phyloP scores from a whole-genome alignment of 2,888 invertebrate species.

The Melieria crassipennis region DNA sequence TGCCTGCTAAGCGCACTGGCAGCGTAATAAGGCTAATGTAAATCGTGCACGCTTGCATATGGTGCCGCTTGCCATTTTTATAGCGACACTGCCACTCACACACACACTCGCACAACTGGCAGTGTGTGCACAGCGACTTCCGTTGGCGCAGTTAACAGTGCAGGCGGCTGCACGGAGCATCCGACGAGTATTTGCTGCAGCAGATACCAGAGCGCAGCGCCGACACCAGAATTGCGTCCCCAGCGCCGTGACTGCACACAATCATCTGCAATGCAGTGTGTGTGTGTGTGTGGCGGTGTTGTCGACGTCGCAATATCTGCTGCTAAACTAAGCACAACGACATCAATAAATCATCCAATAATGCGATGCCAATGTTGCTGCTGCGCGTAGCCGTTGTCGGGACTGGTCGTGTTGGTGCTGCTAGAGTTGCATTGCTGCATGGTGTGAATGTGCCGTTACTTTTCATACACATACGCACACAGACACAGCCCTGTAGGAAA shows the following conservation, averaged over 20 bases:
- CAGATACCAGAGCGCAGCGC: too few species aligned
- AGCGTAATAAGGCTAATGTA: constrained; percentile 51
- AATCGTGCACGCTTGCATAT: constrained; percentile 32
- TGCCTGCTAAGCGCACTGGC: not conserved
- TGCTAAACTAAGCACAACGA: constrained; percentile 62
- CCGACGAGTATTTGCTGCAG: too few species aligned
- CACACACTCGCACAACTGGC: constrained; percentile 15
- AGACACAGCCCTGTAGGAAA: too few species aligned
- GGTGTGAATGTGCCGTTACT: not conserved
- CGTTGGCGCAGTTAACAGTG: too few species aligned
- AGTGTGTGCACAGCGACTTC: too few species aligned
- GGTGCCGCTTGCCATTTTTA: constrained; percentile 33
- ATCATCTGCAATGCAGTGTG: not conserved
- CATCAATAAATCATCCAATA: constrained; percentile 65
- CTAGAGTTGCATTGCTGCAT: constrained; percentile 30
- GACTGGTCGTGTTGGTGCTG: constrained; percentile 1
- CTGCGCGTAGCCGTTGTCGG: not conserved
- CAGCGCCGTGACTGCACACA: not conserved
- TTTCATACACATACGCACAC: constrained; percentile 31
- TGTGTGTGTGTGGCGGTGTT: constrained; percentile 2
- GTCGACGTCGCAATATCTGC: constrained; percentile 39
- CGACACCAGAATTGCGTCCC: too few species aligned
- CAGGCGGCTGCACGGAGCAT: too few species aligned
- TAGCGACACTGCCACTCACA: constrained; percentile 24
- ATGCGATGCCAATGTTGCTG: constrained; percentile 47